Conservation (phyloP, 2,888 invertebrate species). For the Cepaea hortensis region DNA sequence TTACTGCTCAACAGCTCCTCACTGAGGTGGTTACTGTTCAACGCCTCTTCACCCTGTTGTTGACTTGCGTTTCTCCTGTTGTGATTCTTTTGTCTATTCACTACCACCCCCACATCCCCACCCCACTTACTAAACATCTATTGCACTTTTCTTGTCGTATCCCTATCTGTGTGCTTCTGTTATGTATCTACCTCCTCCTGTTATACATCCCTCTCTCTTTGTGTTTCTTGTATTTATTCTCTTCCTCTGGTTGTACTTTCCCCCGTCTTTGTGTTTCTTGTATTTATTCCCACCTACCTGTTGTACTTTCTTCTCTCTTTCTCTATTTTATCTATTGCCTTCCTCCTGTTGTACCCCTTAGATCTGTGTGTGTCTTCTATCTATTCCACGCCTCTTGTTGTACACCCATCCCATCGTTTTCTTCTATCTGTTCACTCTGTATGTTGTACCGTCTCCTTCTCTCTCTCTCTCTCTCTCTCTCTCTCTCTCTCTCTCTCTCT, state of each 20-base stretch:
- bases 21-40: too few species aligned
- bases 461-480: constrained; percentile 14
- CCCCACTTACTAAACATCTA: neutral
- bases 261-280: constrained; percentile 11
- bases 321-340: neutral
- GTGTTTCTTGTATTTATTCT: neutral
- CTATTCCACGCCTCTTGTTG: neutral
- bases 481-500: constrained; percentile 35
- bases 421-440: neutral
- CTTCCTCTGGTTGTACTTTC: neutral
- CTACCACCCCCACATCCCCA: neutral
- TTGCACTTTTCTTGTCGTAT: neutral
- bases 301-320: constrained; percentile 31
- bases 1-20: too few species aligned
- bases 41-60: neutral
- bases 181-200: neutral
- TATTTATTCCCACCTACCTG: constrained; percentile 31
- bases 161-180: constrained; percentile 4
- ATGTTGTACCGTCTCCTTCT: constrained; percentile 4
- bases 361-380: too few species aligned
- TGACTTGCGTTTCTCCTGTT: neutral
- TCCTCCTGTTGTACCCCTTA: too few species aligned
- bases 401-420: neutral
- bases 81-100: neutral
- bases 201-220: neutral